Conservation (phyloP, 2,113 vertebrate genomes). For the Hippocampus zosterae region DNA sequence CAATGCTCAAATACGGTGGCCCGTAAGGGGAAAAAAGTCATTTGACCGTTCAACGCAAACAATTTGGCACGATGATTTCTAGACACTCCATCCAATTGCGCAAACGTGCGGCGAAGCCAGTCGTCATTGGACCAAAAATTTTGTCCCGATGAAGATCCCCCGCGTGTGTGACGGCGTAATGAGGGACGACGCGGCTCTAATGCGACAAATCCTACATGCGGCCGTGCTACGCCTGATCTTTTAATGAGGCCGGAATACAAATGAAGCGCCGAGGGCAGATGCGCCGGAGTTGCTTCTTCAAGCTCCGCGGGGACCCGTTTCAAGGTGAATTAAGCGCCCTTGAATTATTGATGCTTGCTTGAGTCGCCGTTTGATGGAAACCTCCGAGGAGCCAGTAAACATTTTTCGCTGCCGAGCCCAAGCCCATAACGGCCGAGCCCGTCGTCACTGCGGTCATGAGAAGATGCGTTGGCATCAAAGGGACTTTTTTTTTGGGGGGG, state of each 20-base stretch:
- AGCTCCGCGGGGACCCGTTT: conserved; percentile 35
- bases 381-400: conserved; percentile 26
- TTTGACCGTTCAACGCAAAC: neutral
- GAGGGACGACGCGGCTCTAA: neutral
- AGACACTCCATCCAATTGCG: neutral
- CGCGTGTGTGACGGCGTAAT: conserved; percentile 9
- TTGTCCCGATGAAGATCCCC: neutral
- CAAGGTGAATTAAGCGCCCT: conserved; percentile 60
- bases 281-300: conserved; percentile 18
- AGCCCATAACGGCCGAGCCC: neutral
- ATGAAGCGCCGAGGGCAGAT: conserved; percentile 19
- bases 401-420: conserved; percentile 22
- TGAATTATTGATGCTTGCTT: conserved; percentile 63
- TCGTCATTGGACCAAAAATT: neutral
- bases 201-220: neutral
- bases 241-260: conserved; percentile 25
- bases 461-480: neutral
- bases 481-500: neutral
- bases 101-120: neutral
- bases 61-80: neutral
- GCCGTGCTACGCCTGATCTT: neutral
- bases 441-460: neutral
- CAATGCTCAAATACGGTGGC: neutral
- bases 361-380: conserved; percentile 29
- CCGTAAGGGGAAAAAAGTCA: neutral